Conservation (phyloP, 2,888 invertebrate genomes). For the Emmelina monodactyla region DNA sequence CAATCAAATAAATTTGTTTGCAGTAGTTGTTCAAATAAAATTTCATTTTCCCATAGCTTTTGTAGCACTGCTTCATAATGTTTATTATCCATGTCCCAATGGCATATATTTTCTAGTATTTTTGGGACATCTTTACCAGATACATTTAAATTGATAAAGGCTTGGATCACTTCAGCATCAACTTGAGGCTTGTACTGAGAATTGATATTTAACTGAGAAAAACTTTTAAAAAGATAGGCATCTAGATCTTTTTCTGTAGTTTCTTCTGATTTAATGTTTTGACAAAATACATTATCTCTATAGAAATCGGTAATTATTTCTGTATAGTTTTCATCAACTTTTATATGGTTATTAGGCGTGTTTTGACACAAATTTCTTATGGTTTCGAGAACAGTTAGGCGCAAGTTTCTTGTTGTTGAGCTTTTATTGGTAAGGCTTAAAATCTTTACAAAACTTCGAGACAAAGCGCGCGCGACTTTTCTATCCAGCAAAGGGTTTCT, state of each 20-base stretch:
- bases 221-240: slow-evolving; percentile 32
- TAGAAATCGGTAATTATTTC: slow-evolving; percentile 29
- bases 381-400: slow-evolving; percentile 33
- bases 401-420: slow-evolving; percentile 32
- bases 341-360: slow-evolving; percentile 32
- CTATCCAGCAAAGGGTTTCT: slow-evolving; percentile 42
- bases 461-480: slow-evolving; percentile 34
- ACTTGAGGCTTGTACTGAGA: slow-evolving; percentile 22
- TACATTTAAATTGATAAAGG: slow-evolving; percentile 37
- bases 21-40: slow-evolving; percentile 6
- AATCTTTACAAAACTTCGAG: slow-evolving; percentile 44
- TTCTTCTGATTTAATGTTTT: slow-evolving; percentile 8
- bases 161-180: slow-evolving; percentile 40
- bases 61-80: slow-evolving; percentile 26
- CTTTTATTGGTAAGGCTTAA: slow-evolving; percentile 30
- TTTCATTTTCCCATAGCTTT: slow-evolving; percentile 28
- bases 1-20: slow-evolving; percentile 22
- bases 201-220: slow-evolving; percentile 27
- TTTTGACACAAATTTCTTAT: slow-evolving; percentile 38
- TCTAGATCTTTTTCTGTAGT: slow-evolving; percentile 28
- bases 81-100: slow-evolving; percentile 23
- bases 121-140: slow-evolving; percentile 19
- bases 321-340: slow-evolving; percentile 30
- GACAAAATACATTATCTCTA: slow-evolving; percentile 20
- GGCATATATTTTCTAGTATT: slow-evolving; percentile 29